Evolutionary conservation across 2,113 vertebrate species (phyloP), one percentile per base, ranked within the genome.

Genomic region (Lethenteron reissneri): DNA sequence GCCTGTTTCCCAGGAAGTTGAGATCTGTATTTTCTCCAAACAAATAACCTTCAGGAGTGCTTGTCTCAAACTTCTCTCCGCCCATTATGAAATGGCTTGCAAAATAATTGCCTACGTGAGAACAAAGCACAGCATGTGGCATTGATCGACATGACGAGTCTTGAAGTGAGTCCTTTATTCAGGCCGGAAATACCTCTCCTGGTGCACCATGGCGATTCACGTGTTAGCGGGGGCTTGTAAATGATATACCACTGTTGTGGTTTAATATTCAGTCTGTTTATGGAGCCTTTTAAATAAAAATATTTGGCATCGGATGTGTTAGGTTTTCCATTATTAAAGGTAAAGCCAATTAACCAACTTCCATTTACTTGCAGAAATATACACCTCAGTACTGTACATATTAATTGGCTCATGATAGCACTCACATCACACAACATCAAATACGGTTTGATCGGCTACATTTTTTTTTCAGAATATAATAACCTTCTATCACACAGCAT

Each of bases 51-150:
- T 99, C 94, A 0, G 91, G 94, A 73, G 95, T 89, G 1, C 89
- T 87, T 69, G 90, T 95, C 76, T 99, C 92, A 75, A 99, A 99
- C 81, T 95, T 99, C 81, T 99, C 91, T 19, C 92, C 94, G 21
- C 94, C 94, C 94, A 99, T 99, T 76, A 97, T 95, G 82, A 99
- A 99, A 80, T 99, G 91, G 79, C 83, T 96, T 79, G 92, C 92
- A 25, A 99, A 99, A 79, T 99, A 99, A 78, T 86, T 97, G 71
- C 94, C 92, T 99, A 76, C 3, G 80, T 56, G 56, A 64, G 17
- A 57, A 68, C 14, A 81, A 21, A 77, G 15, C 25, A 11, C 9
- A 17, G n/a, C n/a, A 68, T 68, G 8, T 15, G 70, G 3, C 64
- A 17, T 68, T 68, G 10, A 68, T 17, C n/a, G 25, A 68, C 64